Evolutionary conservation across 2,113 vertebrate genomes (phyloP).

Genomic region (Myxocyprinus asiaticus): DNA sequence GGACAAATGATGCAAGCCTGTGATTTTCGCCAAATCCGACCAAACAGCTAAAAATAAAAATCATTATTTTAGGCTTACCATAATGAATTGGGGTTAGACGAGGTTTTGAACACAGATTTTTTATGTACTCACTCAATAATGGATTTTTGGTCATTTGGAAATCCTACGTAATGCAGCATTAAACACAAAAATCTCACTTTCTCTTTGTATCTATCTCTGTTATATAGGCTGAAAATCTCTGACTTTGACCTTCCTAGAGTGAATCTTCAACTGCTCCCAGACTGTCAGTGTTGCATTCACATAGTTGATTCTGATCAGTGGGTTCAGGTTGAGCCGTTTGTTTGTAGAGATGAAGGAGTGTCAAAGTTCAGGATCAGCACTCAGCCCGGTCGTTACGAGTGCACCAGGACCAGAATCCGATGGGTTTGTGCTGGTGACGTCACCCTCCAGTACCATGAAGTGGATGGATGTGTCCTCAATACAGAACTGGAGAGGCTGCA

Average conservation of each 20-base stretch:
- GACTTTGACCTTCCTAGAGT: rapidly evolving
- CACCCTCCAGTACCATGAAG: slow-evolving; percentile 4
- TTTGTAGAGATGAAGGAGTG: neutral
- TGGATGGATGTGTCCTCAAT: neutral
- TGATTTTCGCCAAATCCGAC: no score
- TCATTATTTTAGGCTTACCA: no score
- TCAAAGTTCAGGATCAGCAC: slow-evolving; percentile 26
- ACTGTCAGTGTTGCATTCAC: slow-evolving; percentile 4
- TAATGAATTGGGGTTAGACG: no score
- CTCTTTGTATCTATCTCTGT: neutral
- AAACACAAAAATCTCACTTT: no score
- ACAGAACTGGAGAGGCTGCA: neutral
- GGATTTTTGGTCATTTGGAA: no score
- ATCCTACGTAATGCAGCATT: no score
- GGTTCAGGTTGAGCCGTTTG: neutral
- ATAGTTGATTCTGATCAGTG: slow-evolving; percentile 12
- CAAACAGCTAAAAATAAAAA: no score
- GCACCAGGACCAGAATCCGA: slow-evolving; percentile 22
- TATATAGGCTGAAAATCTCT: neutral
- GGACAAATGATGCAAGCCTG: no score
- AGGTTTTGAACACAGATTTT: no score
- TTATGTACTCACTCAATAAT: no score
- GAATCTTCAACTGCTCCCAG: neutral
- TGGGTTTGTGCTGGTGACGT: slow-evolving; percentile 4
- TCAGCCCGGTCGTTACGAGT: slow-evolving; percentile 1